Percentiles rank a stretch among this genome's conserved stretches.
Conservation (phyloP, 2,113 vertebrate genomes). For the Dascyllus trimaculatus region DNA sequence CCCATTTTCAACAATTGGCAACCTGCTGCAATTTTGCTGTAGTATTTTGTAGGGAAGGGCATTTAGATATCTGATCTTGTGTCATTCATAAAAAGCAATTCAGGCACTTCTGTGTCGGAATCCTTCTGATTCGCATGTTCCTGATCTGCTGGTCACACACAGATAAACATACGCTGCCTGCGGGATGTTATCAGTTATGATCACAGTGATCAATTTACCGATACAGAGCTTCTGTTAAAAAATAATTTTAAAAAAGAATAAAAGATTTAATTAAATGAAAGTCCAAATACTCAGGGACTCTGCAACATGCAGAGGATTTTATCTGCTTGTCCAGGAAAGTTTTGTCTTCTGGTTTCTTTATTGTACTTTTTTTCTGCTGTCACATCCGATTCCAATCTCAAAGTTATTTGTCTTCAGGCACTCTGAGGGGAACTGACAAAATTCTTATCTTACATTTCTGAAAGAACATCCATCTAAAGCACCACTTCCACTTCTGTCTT, state of each 20-base stretch:
- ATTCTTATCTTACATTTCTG: conserved; percentile 40
- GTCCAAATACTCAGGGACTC: neutral
- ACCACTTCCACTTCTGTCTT: conserved; percentile 14
- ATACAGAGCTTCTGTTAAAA: neutral
- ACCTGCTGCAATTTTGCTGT: neutral
- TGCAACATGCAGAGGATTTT: neutral
- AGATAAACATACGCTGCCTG: neutral
- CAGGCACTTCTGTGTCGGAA: neutral
- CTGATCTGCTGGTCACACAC: conserved; percentile 6
- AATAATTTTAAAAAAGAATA: neutral
- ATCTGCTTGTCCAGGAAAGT: conserved; percentile 15
- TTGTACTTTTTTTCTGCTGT: neutral
- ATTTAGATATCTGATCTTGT: neutral
- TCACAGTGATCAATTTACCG: neutral
- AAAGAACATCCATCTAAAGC: conserved; percentile 4
- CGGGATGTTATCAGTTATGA: neutral
- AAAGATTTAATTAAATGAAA: neutral
- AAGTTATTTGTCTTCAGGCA: conserved; percentile 15
- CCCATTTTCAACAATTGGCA: conserved; percentile 35
- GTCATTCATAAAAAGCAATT: conserved; percentile 3
- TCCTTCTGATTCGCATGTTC: neutral
- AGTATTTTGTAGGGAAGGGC: conserved; percentile 10
- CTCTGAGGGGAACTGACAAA: conserved; percentile 5
- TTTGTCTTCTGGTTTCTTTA: neutral
- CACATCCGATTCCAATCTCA: conserved; percentile 22